phyloP scores from a whole-genome alignment of 1,140 invertebrate species.

The Drosophila eugracilis region DNA sequence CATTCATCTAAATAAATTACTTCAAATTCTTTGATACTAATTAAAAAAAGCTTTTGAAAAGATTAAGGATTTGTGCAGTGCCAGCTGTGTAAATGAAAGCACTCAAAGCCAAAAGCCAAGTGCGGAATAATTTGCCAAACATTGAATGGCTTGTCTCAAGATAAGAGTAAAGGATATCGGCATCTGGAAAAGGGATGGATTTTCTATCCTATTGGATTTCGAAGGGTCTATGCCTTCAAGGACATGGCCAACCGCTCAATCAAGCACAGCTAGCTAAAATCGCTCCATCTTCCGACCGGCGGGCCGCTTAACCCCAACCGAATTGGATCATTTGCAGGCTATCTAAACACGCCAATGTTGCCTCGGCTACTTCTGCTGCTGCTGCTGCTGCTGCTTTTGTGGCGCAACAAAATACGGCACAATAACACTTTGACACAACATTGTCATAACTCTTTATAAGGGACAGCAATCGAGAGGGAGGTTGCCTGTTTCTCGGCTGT shows the following conservation, averaged over 20 bases:
- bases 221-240: slow-evolving; percentile 7
- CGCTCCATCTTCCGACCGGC: slow-evolving; percentile 43
- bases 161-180: slow-evolving; percentile 16
- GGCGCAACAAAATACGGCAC: slow-evolving; percentile 51
- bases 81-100: slow-evolving; percentile 24
- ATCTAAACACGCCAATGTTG: slow-evolving; percentile 42
- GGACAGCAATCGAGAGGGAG: neutral
- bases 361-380: no score
- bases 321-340: slow-evolving; percentile 56
- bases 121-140: slow-evolving; percentile 22
- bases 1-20: slow-evolving; percentile 48
- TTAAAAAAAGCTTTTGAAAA: slow-evolving; percentile 45
- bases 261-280: slow-evolving; percentile 41
- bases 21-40: slow-evolving; percentile 46
- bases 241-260: slow-evolving; percentile 51
- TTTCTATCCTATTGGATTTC: neutral
- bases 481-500: neutral
- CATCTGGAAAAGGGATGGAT: neutral
- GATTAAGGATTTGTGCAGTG: slow-evolving; percentile 33
- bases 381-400: slow-evolving; percentile 23
- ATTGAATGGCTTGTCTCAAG: slow-evolving; percentile 23
- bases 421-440: slow-evolving; percentile 67
- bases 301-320: slow-evolving; percentile 44
- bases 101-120: slow-evolving; percentile 38
- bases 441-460: slow-evolving; percentile 59